Evolutionary conservation across 1,140 invertebrate species (phyloP).

Genomic region (Dolichoris vasculosae): DNA sequence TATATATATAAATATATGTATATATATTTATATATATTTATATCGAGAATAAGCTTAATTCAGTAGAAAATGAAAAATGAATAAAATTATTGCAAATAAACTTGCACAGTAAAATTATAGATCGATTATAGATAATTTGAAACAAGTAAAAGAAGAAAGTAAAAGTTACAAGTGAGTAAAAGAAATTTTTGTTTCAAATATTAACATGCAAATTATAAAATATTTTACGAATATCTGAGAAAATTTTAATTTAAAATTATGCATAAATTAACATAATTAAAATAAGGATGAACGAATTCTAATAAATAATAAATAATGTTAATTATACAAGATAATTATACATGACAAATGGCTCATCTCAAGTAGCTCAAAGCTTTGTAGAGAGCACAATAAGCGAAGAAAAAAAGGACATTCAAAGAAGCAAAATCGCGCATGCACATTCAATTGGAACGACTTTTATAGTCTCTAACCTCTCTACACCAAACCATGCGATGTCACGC

Average conservation of each 20-base stretch:
- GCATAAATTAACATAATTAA: background rate
- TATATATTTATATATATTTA: too few species aligned
- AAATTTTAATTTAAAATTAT: background rate
- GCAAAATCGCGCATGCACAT: background rate
- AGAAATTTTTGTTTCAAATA: too few species aligned
- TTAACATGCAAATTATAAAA: background rate
- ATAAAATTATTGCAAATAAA: background rate
- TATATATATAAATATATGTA: too few species aligned
- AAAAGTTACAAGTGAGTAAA: too few species aligned
- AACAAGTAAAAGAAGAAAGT: too few species aligned
- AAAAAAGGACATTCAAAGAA: background rate
- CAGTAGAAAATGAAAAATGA: background rate
- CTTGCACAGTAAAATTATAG: background rate
- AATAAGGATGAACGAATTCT: background rate
- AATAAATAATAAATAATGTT: background rate
- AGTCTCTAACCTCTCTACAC: constrained; percentile 68
- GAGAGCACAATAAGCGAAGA: background rate
- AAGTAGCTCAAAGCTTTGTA: background rate
- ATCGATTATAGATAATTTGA: too few species aligned
- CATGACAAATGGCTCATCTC: background rate
- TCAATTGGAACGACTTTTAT: constrained; percentile 47
- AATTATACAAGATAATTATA: background rate
- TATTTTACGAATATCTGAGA: background rate
- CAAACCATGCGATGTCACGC: constrained; percentile 69
- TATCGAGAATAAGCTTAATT: too few species aligned